Conservation (phyloP, 2,888 invertebrate genomes). For the Helleia helle region DNA sequence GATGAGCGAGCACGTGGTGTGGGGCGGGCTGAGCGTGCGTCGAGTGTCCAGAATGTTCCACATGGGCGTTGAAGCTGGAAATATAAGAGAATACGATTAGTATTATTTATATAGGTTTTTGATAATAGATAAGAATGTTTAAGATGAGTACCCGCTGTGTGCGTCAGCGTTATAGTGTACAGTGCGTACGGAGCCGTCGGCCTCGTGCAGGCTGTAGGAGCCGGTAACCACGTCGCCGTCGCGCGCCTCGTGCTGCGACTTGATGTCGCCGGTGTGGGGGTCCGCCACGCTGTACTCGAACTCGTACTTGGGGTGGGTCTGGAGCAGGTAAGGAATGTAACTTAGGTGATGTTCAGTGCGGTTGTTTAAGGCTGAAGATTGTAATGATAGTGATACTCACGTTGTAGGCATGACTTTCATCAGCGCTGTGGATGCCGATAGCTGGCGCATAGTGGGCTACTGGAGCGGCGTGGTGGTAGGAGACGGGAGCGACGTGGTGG, state of each 20-base stretch:
- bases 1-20: slow-evolving; percentile 14
- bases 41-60: slow-evolving; percentile 69
- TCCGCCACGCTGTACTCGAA: slow-evolving; percentile 69
- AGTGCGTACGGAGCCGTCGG: slow-evolving; percentile 69
- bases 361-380: background rate
- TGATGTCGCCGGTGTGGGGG: slow-evolving; percentile 71
- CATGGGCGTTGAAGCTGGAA: slow-evolving; percentile 75
- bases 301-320: slow-evolving; percentile 68
- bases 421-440: background rate
- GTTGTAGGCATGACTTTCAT: slow-evolving; percentile 35
- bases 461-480: slow-evolving; percentile 5
- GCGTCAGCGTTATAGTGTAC: slow-evolving; percentile 75
- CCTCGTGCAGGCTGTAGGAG: slow-evolving; percentile 68
- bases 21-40: slow-evolving; percentile 56
- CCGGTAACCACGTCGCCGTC: slow-evolving; percentile 68
- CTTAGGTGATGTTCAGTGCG: slow-evolving; percentile 27
- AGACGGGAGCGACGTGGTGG: slow-evolving; percentile 15
- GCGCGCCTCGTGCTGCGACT: slow-evolving; percentile 75
- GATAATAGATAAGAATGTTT: too few species aligned
- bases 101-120: too few species aligned
- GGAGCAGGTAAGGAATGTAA: background rate
- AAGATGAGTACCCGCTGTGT: slow-evolving; percentile 64
- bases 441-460: too few species aligned
- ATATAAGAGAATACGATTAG: too few species aligned
- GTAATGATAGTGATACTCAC: slow-evolving; percentile 28